Conservation (phyloP, 2,888 invertebrate genomes). For the Acronicta psi region DNA sequence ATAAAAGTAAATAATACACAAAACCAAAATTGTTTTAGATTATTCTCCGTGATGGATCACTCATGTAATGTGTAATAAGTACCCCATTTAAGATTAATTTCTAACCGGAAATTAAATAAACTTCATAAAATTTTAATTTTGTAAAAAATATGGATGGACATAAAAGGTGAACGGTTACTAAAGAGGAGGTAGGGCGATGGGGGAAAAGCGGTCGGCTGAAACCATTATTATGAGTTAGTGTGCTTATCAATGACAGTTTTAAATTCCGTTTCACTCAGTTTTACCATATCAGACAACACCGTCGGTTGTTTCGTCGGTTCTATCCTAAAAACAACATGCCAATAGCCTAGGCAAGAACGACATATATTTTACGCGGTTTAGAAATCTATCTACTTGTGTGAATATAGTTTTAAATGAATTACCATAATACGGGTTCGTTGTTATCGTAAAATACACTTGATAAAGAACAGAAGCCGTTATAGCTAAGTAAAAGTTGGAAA, state of each 20-base stretch:
- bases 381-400: not conserved
- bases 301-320: constrained; percentile 21
- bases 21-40: no score
- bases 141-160: constrained; percentile 33
- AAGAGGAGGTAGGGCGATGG: constrained; percentile 24
- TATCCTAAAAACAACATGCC: constrained; percentile 20
- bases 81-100: constrained; percentile 55
- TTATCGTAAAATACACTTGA: constrained; percentile 12
- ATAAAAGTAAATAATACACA: no score
- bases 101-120: constrained; percentile 45
- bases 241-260: constrained; percentile 75
- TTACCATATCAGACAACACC: constrained; percentile 55
- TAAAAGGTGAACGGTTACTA: constrained; percentile 50
- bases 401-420: not conserved
- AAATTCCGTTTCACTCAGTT: constrained; percentile 68
- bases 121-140: constrained; percentile 52
- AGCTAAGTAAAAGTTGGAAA: constrained; percentile 35
- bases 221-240: constrained; percentile 75
- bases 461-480: constrained; percentile 27
- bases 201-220: constrained; percentile 45
- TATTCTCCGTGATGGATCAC: constrained; percentile 10
- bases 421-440: not conserved
- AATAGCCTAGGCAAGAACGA: not conserved
- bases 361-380: not conserved
- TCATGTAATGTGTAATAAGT: no score